Percentiles rank a stretch among this genome's conserved stretches.
These are phyloP conservation scores for Notiomystis cincta DNA, from an alignment of 2,113 vertebrate species.

Conservation along the genomic window DNA sequence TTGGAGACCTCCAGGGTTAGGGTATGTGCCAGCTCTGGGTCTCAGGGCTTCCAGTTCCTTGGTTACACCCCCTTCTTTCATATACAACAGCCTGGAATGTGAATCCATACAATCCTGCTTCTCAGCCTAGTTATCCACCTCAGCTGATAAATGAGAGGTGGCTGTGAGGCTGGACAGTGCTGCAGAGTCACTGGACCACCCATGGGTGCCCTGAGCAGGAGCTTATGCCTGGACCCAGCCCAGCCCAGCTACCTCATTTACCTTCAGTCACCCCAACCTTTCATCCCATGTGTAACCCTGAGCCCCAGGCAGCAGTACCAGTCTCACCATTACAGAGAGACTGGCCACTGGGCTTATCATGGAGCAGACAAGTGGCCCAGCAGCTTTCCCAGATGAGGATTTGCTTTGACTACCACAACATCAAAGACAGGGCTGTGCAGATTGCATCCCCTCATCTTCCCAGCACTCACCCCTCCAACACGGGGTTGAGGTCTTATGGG, in stretches of 20 bases:
- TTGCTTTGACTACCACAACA: slow-evolving; percentile 19
- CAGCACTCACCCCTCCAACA: background rate
- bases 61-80: background rate
- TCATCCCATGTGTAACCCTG: background rate
- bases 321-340: background rate
- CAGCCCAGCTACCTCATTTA: background rate
- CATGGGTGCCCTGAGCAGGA: background rate
- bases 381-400: background rate
- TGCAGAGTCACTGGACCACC: background rate
- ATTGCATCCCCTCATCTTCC: background rate
- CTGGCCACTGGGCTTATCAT: background rate
- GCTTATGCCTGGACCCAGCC: background rate
- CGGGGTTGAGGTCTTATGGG: background rate
- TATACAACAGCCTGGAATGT: background rate
- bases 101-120: background rate
- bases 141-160: background rate
- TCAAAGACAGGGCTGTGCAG: background rate
- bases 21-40: background rate
- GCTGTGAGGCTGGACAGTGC: background rate
- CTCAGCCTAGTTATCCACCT: background rate
- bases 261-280: background rate
- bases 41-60: background rate
- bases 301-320: background rate
- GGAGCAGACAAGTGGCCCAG: background rate
- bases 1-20: background rate